Evolutionary conservation across 2,113 vertebrate genomes (phyloP).

Genomic region (Ploceus nigricollis): DNA sequence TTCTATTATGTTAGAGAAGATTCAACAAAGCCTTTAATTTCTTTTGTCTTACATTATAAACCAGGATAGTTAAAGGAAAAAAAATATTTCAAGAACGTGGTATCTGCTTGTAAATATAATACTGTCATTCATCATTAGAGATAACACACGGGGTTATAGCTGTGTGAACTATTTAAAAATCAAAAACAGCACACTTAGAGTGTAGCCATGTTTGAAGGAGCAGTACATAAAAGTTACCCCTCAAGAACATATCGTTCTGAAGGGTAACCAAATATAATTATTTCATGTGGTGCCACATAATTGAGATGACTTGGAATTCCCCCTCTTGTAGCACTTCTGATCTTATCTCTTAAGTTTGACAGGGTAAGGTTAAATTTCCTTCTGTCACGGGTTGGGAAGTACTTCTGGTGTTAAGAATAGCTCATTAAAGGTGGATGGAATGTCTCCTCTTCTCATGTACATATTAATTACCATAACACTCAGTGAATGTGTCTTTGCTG

Average conservation of each 20-base stretch:
- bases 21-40: constrained; percentile 1
- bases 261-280: constrained; percentile 41
- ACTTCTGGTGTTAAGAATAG: constrained; percentile 51
- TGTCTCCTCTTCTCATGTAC: neutral
- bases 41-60: constrained; percentile 3
- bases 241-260: constrained; percentile 11
- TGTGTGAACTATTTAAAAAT: constrained; percentile 43
- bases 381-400: neutral
- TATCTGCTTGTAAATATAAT: neutral
- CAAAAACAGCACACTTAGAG: neutral
- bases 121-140: neutral
- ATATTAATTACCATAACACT: constrained; percentile 12
- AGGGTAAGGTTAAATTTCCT: constrained; percentile 5
- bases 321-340: constrained; percentile 7
- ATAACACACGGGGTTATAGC: neutral
- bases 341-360: constrained; percentile 2
- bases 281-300: constrained; percentile 41
- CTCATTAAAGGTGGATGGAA: constrained; percentile 11
- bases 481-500: constrained; percentile 17
- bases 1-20: neutral
- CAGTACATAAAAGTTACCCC: neutral
- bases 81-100: neutral
- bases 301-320: constrained; percentile 46
- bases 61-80: neutral
- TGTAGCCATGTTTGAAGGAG: neutral